Percentiles rank a stretch among this genome's conserved stretches.
Conservation (phyloP, 2,797 vertebrate species). For the Graptemys geographica region DNA sequence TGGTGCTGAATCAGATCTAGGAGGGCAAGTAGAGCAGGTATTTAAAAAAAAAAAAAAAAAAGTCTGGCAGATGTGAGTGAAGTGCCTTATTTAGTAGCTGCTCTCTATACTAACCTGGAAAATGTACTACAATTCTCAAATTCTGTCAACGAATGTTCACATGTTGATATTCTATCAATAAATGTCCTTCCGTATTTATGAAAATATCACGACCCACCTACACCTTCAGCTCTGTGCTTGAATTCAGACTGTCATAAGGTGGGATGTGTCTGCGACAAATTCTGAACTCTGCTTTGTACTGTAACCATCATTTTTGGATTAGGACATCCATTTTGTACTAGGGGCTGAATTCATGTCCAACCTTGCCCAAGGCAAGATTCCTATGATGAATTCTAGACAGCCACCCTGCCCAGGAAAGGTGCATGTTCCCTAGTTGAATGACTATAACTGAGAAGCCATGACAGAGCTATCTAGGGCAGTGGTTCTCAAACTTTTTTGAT, state of each 20-base stretch:
- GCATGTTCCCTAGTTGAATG: background rate
- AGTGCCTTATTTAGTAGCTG: background rate
- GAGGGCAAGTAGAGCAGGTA: background rate
- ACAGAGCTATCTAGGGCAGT: background rate
- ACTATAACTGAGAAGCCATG: background rate
- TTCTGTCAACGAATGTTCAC: background rate
- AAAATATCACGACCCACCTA: background rate
- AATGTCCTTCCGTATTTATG: background rate
- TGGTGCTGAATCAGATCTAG: too few relatives aligned
- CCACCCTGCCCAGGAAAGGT: background rate
- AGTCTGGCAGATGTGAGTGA: background rate
- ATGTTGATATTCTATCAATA: background rate
- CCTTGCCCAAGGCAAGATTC: background rate
- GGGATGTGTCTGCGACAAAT: background rate
- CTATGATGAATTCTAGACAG: background rate
- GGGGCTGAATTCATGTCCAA: background rate
- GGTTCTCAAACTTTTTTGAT: too few relatives aligned
- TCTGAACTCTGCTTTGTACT: background rate
- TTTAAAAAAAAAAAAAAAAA: too few relatives aligned
- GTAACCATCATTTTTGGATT: background rate
- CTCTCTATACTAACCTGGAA: background rate
- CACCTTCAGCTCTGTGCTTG: background rate
- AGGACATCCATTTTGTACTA: background rate
- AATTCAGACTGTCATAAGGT: background rate
- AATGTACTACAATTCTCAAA: background rate